phyloP scores from a whole-genome alignment of 2,113 vertebrate species.

The Erythrolamprus reginae region DNA sequence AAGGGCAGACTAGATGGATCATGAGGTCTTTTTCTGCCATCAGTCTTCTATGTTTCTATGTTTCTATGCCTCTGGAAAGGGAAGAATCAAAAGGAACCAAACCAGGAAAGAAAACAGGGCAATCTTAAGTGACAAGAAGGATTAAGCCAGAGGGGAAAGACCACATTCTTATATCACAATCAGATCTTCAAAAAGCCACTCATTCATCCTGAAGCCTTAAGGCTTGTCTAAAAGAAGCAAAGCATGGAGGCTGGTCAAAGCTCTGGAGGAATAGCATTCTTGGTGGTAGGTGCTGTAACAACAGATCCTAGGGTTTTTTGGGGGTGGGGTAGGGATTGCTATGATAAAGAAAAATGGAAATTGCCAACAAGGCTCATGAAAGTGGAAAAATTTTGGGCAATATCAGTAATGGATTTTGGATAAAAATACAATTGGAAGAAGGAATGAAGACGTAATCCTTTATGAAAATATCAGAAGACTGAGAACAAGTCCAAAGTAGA shows the following conservation, averaged over 20 bases:
- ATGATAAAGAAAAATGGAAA: not conserved
- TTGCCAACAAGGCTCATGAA: not conserved
- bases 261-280: not conserved
- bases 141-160: not conserved
- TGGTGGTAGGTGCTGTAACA: not conserved
- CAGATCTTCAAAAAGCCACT: not conserved
- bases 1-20: too few relatives aligned
- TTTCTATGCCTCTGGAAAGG: not conserved
- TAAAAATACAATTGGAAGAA: not conserved
- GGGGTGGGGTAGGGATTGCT: not conserved
- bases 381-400: not conserved
- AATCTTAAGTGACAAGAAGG: not conserved
- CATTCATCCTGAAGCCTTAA: not conserved
- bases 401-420: not conserved
- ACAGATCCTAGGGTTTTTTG: not conserved
- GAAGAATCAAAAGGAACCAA: not conserved
- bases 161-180: not conserved
- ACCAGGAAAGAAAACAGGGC: not conserved
- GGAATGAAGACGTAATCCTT: not conserved
- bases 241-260: not conserved
- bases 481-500: not conserved
- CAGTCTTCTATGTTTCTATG: too few relatives aligned
- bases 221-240: not conserved
- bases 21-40: too few relatives aligned
- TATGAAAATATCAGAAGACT: not conserved